Evolutionary conservation across 1,140 invertebrate genomes (phyloP).

Genomic region (Diploscapter pachys): DNA sequence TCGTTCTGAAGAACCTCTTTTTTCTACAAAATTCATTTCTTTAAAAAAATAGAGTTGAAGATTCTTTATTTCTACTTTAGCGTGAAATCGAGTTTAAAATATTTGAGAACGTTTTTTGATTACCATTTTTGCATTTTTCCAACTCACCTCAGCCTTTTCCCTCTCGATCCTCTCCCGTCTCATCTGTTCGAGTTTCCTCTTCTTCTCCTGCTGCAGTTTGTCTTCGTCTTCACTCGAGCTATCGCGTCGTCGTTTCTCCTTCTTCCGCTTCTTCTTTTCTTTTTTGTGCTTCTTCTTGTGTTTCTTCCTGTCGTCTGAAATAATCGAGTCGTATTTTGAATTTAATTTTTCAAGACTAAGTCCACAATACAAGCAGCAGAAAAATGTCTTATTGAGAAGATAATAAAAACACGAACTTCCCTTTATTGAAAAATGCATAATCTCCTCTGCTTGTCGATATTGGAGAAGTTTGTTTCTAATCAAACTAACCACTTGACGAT

Average conservation of each 20-base stretch:
- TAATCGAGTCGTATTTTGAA: neutral
- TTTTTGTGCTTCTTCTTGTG: conserved; percentile 45
- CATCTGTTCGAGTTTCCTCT: conserved; percentile 64
- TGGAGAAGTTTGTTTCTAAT: too few relatives aligned
- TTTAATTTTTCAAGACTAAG: too few relatives aligned
- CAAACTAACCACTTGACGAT: too few relatives aligned
- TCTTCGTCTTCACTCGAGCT: conserved; percentile 63
- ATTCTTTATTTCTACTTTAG: neutral
- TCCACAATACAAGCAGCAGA: conserved; percentile 1
- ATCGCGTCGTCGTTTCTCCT: conserved; percentile 58
- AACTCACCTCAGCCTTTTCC: conserved; percentile 3
- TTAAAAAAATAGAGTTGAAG: conserved; percentile 64
- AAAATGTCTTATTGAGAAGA: neutral
- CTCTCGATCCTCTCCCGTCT: conserved; percentile 23
- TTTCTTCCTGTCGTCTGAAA: conserved; percentile 8
- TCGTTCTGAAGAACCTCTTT: too few relatives aligned
- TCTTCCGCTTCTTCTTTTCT: conserved; percentile 49
- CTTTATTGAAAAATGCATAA: too few relatives aligned
- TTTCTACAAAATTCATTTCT: too few relatives aligned
- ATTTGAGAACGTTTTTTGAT: neutral
- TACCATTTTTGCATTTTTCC: conserved; percentile 65
- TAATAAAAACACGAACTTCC: too few relatives aligned
- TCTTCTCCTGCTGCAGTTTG: conserved; percentile 50
- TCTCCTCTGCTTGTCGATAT: too few relatives aligned
- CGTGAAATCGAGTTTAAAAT: neutral